A percentile compares a stretch with the other conserved stretches of the same genome.
Evolutionary conservation across 2,888 invertebrate genomes (phyloP).

Genomic region (Limnephilus marmoratus): DNA sequence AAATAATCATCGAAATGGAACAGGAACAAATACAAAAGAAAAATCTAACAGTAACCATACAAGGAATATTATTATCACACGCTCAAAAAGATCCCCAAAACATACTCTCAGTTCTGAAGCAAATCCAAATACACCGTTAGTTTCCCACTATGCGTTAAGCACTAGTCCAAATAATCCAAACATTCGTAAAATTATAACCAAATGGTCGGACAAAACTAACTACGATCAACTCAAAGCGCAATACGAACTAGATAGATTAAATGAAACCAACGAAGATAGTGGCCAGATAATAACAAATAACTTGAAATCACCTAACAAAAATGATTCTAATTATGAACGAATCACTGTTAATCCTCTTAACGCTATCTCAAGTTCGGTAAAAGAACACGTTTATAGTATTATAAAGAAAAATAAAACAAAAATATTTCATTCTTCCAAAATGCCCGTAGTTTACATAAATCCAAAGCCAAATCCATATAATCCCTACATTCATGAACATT

Average conservation of each 20-base stretch:
- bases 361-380: neutral
- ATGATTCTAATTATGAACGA: neutral
- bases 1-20: neutral
- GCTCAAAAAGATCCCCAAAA: neutral
- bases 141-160: conserved; percentile 54
- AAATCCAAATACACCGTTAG: neutral
- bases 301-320: neutral
- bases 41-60: neutral
- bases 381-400: neutral
- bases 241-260: neutral
- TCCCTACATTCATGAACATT: neutral
- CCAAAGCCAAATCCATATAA: neutral
- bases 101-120: neutral
- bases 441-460: neutral
- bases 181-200: conserved; percentile 73
- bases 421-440: neutral
- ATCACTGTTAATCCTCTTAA: neutral
- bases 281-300: neutral
- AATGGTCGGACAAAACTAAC: conserved; percentile 77
- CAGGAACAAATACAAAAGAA: neutral
- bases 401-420: neutral
- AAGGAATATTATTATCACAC: neutral
- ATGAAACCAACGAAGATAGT: conserved; percentile 3
- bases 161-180: conserved; percentile 71
- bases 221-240: conserved; percentile 68